Evolutionary conservation across 23 tunicate species (phyloP).

Genomic region (Aplidium turbinatum): DNA sequence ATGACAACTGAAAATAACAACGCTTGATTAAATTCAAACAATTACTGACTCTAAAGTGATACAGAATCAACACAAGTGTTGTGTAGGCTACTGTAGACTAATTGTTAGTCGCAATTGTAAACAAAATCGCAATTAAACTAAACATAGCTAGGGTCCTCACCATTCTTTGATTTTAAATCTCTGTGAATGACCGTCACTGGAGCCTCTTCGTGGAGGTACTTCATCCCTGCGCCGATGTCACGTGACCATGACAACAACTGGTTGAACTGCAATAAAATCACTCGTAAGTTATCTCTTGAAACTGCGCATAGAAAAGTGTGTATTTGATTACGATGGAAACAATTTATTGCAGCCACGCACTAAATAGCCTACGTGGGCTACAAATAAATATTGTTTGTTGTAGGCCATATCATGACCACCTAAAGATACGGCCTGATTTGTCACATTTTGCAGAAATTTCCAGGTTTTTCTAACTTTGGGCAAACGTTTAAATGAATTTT

Average conservation of each 20-base stretch:
- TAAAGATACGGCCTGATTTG: no score
- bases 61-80: not conserved
- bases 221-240: conserved; percentile 92
- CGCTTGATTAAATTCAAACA: not conserved
- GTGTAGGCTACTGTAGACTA: not conserved
- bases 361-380: no score
- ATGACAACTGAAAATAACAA: conserved; percentile 71
- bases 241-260: conserved; percentile 82
- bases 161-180: conserved; percentile 94
- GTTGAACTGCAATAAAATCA: conserved; percentile 36
- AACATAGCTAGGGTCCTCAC: conserved; percentile 3
- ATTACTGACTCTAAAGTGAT: not conserved
- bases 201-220: conserved; percentile 95
- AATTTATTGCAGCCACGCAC: no score
- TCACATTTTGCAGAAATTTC: no score
- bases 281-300: no score
- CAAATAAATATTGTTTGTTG: no score
- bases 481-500: no score
- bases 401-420: no score
- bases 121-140: not conserved
- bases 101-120: not conserved
- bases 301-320: no score
- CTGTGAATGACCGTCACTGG: conserved; percentile 88
- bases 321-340: no score
- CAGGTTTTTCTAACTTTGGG: no score